Conservation (phyloP, 2,797 vertebrate species). For the Intellagama lesueurii region DNA sequence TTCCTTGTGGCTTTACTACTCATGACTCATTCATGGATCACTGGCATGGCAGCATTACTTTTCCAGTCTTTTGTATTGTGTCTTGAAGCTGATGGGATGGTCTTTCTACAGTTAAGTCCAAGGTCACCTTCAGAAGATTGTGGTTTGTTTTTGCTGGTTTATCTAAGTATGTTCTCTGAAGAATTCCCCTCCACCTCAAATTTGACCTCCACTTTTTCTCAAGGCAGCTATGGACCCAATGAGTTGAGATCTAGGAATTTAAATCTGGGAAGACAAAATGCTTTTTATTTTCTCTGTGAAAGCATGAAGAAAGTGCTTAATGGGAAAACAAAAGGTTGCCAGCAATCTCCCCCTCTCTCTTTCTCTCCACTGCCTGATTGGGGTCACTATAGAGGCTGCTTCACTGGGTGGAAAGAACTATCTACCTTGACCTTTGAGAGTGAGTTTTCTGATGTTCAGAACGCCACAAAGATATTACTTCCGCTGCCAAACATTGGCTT, state of each 20-base stretch:
- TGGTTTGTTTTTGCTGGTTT: not conserved
- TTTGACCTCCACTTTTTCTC: not conserved
- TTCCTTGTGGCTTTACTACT: not conserved
- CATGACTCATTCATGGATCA: slow-evolving; percentile 18
- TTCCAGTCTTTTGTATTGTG: not conserved
- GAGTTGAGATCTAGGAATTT: not conserved
- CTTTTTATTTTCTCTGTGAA: slow-evolving; percentile 14
- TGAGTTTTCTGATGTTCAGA: not conserved
- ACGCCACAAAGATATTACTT: not conserved
- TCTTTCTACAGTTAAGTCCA: not conserved
- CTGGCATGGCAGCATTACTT: not conserved
- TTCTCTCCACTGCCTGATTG: not conserved
- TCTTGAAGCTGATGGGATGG: not conserved
- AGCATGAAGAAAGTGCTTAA: not conserved
- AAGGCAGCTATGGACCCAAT: not conserved
- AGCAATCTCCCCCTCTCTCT: not conserved
- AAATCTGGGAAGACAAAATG: slow-evolving; percentile 1
- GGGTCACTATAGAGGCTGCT: not conserved
- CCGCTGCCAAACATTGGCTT: not conserved
- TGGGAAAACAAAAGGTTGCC: slow-evolving; percentile 20
- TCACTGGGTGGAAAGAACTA: not conserved
- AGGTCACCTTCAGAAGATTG: not conserved
- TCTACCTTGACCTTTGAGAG: not conserved
- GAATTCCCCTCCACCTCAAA: not conserved
- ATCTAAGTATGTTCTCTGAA: not conserved